Base-by-base conservation (phyloP, 2,797 vertebrate species). In the Staurois parvus region DNA sequence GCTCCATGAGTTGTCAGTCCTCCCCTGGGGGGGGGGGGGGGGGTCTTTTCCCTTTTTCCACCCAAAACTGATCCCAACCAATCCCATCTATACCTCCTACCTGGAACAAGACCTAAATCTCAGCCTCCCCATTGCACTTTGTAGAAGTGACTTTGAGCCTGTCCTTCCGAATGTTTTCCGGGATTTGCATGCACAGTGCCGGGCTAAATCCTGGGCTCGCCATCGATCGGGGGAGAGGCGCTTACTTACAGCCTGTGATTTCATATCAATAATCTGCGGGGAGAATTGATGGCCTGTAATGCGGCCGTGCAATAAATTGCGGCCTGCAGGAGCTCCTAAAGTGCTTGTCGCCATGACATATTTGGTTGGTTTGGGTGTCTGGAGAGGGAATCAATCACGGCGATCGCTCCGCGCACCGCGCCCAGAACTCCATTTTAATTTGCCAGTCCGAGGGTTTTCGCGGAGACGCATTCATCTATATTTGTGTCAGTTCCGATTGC, bases 311-410 rank as follows among this genome's bases (percentile, higher is more conserved):
- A 90, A 93, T 95, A 91, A 94, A 93, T 94, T 88, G 84, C 89
- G 81, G 73, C 89, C 87, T 76, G 89, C 89, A 32, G 85, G 70
- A 28, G 88, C 89, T 91, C 92, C 89, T 91, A 76, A 87, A 93
- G 91, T 91, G 89, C 86, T 88, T 91, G 92, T 94, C 89, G 86
- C 80, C 90, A 91, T 94, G 95, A 95, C 93, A 90, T 91, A 94
- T 93, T 93, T 77, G 81, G 92, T 90, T 88, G 89, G 90, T 93
- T 92, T 91, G 91, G 94, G 93, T 85, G 90, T 86, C 90, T 90
- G 88, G 94, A 93, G 88, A 92, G 91, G 88, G 92, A 95, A 96
- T 96, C 94, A 93, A 95, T 97, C 94, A 92, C 77, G 96, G 94
- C 91, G 73, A 59, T 88, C 88, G 88, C 30, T 66, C 64, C 32